phyloP scores from a whole-genome alignment of 1,140 invertebrate species.

The Drosophila triauraria region DNA sequence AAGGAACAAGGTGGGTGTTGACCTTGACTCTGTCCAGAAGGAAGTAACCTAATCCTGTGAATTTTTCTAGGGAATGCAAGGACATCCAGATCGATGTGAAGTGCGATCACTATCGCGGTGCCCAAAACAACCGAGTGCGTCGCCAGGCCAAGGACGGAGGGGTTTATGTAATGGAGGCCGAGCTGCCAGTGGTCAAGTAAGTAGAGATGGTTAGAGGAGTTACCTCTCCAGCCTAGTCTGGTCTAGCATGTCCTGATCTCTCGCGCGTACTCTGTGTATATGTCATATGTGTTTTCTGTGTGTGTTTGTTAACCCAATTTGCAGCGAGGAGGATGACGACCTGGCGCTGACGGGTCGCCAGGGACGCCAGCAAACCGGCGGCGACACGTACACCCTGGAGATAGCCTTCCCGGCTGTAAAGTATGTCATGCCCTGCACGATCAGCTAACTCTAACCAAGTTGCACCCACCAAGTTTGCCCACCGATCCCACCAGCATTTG shows the following conservation, averaged over 20 bases:
- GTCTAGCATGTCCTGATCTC: constrained; percentile 38
- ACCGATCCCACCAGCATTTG: constrained; percentile 35
- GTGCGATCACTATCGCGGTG: constrained; percentile 89
- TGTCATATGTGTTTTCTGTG: constrained; percentile 57
- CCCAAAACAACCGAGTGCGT: constrained; percentile 87
- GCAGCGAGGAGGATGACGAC: constrained; percentile 77
- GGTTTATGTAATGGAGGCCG: constrained; percentile 91
- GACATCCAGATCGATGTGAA: constrained; percentile 95
- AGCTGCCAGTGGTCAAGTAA: constrained; percentile 93
- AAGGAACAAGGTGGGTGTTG: constrained; percentile 84
- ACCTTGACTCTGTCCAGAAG: accelerated
- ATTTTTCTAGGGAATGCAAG: constrained; percentile 90
- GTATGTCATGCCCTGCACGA: constrained; percentile 91
- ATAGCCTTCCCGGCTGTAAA: constrained; percentile 96
- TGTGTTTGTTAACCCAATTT: constrained; percentile 67
- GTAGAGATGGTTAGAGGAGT: constrained; percentile 61
- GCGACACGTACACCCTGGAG: constrained; percentile 94
- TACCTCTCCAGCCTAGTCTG: neutral
- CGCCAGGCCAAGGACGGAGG: constrained; percentile 89
- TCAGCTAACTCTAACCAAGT: constrained; percentile 25
- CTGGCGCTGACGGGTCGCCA: constrained; percentile 85
- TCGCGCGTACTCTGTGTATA: constrained; percentile 55
- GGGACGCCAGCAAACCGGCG: constrained; percentile 87
- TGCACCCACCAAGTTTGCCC: constrained; percentile 44
- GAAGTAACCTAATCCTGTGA: neutral